Conservation (phyloP, 2,113 vertebrate genomes). For the Sylvilagus bachmani region DNA sequence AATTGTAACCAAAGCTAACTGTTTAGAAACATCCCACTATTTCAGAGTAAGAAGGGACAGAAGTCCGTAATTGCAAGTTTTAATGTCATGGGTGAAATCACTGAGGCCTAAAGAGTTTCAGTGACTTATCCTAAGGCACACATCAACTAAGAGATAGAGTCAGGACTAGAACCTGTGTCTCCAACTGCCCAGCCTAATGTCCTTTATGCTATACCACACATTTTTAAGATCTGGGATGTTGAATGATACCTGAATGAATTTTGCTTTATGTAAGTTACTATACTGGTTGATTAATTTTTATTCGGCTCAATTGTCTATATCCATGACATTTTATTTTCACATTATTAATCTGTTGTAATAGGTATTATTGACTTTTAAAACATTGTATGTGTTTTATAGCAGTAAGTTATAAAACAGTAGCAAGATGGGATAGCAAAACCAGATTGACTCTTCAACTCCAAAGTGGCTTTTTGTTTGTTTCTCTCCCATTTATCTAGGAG, state of each 20-base stretch:
- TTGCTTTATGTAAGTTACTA: conserved; percentile 12
- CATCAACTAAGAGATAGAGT: neutral
- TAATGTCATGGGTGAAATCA: neutral
- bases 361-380: neutral
- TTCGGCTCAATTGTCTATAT: conserved; percentile 18
- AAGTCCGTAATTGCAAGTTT: neutral
- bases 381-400: neutral
- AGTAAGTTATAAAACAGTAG: neutral
- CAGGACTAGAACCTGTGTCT: neutral
- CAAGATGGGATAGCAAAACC: neutral
- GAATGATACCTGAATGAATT: conserved; percentile 1
- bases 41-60: neutral
- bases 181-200: neutral
- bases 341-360: neutral
- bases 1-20: neutral
- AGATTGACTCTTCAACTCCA: neutral
- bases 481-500: conserved; percentile 46
- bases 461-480: conserved; percentile 24
- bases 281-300: neutral
- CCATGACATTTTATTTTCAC: neutral
- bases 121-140: conserved; percentile 13
- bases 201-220: neutral
- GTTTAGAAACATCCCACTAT: conserved; percentile 8
- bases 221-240: neutral
- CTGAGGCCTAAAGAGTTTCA: neutral